These are phyloP conservation scores for Pachycephala philippinensis DNA, from an alignment of 2,113 vertebrate species.

Conservation along the genomic window DNA sequence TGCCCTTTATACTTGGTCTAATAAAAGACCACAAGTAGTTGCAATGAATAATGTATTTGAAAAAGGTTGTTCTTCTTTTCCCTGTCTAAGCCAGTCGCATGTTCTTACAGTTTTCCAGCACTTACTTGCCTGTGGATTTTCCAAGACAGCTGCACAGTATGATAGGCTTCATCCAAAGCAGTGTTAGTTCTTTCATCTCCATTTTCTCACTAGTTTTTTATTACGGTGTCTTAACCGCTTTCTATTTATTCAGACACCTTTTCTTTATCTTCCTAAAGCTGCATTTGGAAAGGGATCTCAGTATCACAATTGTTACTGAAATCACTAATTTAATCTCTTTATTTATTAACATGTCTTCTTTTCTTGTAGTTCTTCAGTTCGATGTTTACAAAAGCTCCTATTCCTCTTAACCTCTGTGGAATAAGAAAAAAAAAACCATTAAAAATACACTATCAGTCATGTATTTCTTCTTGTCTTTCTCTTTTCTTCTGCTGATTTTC, in stretches of 20 bases:
- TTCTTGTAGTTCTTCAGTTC: not conserved
- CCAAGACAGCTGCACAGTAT: not conserved
- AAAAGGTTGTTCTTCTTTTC: not conserved
- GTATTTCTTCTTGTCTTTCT: not conserved
- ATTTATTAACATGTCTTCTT: not conserved
- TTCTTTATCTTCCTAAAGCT: not conserved
- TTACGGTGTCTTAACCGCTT: not conserved
- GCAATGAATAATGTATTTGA: not conserved
- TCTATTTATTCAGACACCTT: not conserved
- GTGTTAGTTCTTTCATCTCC: not conserved
- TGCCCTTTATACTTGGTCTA: not conserved
- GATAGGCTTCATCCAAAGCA: not conserved
- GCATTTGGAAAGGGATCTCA: not conserved
- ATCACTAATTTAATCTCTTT: not conserved
- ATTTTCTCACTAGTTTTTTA: not conserved
- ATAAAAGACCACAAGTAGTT: not conserved
- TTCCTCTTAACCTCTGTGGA: not conserved
- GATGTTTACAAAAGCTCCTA: not conserved
- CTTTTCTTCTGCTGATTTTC: not conserved
- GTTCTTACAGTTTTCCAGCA: not conserved
- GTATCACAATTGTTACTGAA: not conserved
- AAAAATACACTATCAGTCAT: not conserved
- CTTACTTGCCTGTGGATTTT: not conserved
- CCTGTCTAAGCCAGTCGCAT: not conserved
- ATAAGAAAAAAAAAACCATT: not conserved